Evolutionary conservation across 2,113 vertebrate species (phyloP).

Genomic region (Regulus satrapa): DNA sequence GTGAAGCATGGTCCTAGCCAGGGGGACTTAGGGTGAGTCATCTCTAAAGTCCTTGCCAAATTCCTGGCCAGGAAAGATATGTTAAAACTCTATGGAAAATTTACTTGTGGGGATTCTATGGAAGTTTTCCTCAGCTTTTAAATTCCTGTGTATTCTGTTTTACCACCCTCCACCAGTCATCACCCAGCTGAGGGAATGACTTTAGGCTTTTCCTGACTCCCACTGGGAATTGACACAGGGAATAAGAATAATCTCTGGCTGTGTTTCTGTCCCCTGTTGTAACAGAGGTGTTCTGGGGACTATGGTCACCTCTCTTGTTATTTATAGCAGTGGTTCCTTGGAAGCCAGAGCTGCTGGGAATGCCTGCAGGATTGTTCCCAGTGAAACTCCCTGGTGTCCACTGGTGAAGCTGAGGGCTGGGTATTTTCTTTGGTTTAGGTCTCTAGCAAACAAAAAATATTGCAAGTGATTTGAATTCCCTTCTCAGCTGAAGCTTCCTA

Average conservation of each 20-base stretch:
- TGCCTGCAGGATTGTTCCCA: not conserved
- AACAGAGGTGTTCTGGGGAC: not conserved
- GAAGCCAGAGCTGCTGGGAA: not conserved
- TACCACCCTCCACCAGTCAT: not conserved
- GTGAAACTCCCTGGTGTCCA: not conserved
- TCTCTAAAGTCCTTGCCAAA: not conserved
- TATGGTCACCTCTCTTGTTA: not conserved
- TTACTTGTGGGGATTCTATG: not conserved
- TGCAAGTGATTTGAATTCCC: not conserved
- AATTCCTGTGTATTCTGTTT: not conserved
- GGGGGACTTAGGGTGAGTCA: not conserved
- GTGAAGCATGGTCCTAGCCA: not conserved
- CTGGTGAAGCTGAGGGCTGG: not conserved
- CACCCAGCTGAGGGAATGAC: not conserved
- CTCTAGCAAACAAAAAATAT: not conserved
- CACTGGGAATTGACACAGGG: not conserved
- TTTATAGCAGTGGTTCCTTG: not conserved
- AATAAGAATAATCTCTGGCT: not conserved
- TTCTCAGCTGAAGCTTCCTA: not conserved
- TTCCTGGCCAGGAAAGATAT: not conserved
- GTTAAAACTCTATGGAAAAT: not conserved
- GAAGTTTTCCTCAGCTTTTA: not conserved
- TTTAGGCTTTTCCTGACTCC: not conserved
- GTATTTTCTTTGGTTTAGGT: not conserved
- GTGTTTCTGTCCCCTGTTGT: not conserved